Evolutionary conservation across 2,888 invertebrate species (phyloP).

Genomic region (Micoletzkya japonica): DNA sequence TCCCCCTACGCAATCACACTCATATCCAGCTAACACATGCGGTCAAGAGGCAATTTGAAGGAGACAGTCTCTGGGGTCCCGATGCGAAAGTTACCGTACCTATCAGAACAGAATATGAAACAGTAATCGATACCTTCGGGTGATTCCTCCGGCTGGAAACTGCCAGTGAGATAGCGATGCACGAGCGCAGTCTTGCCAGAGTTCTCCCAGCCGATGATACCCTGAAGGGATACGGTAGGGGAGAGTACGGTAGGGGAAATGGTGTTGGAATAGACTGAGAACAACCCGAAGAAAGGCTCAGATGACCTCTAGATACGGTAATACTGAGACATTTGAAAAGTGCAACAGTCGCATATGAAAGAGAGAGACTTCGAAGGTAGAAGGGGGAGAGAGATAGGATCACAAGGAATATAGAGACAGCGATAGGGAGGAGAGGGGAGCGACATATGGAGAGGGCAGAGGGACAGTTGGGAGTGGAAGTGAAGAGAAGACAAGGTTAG

Average conservation of each 20-base stretch:
- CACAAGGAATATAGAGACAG: not conserved
- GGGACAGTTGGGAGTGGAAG: not conserved
- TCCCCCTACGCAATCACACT: too few relatives aligned
- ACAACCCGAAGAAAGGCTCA: not conserved
- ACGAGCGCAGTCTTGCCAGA: constrained; percentile 97
- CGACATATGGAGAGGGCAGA: constrained; percentile 23
- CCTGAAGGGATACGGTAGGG: constrained; percentile 66
- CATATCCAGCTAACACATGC: too few relatives aligned
- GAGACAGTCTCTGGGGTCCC: too few relatives aligned
- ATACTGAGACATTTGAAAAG: not conserved
- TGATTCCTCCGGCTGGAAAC: constrained; percentile 96
- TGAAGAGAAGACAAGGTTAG: not conserved
- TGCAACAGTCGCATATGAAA: not conserved
- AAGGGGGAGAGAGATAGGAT: not conserved
- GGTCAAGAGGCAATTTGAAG: too few relatives aligned
- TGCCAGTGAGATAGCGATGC: constrained; percentile 94
- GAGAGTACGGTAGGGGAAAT: constrained; percentile 16
- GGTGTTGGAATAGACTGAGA: too few relatives aligned
- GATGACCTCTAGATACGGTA: not conserved
- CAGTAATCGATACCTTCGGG: constrained; percentile 76
- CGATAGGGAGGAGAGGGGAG: not conserved
- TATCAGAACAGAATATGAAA: not conserved
- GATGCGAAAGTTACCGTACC: too few relatives aligned
- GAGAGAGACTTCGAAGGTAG: not conserved
- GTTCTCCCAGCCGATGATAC: constrained; percentile 89